A percentile compares a stretch with the other conserved stretches of the same genome.
phyloP scores from a whole-genome alignment of 2,797 vertebrate genomes.

The Tokudaia tokunoshimensis region DNA sequence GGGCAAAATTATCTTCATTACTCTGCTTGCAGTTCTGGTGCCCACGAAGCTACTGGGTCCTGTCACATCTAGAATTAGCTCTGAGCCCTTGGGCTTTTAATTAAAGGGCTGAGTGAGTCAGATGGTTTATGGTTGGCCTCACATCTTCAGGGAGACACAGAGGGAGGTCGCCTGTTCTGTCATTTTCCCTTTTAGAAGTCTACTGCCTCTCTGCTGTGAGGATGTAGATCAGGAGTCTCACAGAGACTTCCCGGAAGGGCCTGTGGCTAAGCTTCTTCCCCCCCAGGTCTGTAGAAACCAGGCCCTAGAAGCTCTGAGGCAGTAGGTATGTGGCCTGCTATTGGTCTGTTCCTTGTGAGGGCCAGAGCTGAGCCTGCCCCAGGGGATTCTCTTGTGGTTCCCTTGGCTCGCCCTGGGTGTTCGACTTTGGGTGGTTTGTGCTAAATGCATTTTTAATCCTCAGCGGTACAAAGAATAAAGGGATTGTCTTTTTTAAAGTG shows the following conservation, averaged over 20 bases:
- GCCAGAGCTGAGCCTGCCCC: background rate
- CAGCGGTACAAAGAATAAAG: conserved; percentile 50
- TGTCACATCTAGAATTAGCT: conserved; percentile 51
- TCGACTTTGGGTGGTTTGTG: conserved; percentile 52
- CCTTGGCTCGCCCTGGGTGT: fast-evolving
- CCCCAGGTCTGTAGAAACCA: too few relatives aligned
- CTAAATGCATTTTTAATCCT: conserved; percentile 61
- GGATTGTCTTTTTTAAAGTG: conserved; percentile 39
- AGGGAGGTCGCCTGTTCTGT: conserved; percentile 36
- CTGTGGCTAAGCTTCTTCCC: background rate
- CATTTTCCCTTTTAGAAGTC: background rate
- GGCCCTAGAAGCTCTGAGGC: background rate
- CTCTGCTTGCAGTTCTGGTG: background rate
- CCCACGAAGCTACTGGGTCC: conserved; percentile 4
- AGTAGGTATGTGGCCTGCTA: background rate
- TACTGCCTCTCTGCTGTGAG: background rate
- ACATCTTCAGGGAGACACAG: conserved; percentile 31
- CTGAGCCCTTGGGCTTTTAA: conserved; percentile 69
- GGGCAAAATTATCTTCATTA: conserved; percentile 22
- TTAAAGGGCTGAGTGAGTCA: conserved; percentile 67
- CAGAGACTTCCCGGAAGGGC: background rate
- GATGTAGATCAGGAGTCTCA: fast-evolving
- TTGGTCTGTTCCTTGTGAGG: background rate
- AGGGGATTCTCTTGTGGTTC: background rate
- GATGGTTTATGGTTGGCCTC: conserved; percentile 31